Percentiles rank a stretch among this genome's conserved stretches.
Evolutionary conservation across 2,113 vertebrate genomes (phyloP).

Genomic region (Merops nubicus): DNA sequence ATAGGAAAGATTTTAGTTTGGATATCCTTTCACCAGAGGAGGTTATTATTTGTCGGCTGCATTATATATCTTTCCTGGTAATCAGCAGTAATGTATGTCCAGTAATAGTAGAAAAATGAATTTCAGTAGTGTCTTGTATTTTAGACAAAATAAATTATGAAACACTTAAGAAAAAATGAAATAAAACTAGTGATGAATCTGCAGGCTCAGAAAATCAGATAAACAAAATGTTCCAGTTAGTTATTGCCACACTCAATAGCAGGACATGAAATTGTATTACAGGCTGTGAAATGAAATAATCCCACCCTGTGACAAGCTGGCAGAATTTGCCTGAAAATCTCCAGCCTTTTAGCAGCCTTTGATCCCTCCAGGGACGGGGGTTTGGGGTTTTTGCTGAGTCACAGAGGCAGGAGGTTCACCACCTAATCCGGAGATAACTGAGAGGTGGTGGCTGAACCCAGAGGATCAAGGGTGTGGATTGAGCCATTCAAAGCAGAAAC

Average conservation of each 20-base stretch:
- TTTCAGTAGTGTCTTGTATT: conserved; percentile 43
- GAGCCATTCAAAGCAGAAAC: conserved; percentile 29
- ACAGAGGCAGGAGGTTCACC: not conserved
- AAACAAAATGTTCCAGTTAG: conserved; percentile 67
- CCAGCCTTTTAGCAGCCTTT: conserved; percentile 33
- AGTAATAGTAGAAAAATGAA: conserved; percentile 51
- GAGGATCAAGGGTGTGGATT: conserved; percentile 13
- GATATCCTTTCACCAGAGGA: conserved; percentile 34
- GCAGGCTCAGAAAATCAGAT: conserved; percentile 62
- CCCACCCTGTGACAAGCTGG: conserved; percentile 51
- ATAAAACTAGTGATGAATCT: conserved; percentile 56
- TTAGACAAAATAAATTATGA: conserved; percentile 57
- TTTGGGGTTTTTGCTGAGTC: conserved; percentile 48
- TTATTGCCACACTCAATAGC: conserved; percentile 54
- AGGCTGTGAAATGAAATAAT: conserved; percentile 77
- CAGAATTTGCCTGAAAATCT: conserved; percentile 58
- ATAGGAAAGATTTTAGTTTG: conserved; percentile 44
- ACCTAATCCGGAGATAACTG: not conserved
- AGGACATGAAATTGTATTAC: conserved; percentile 73
- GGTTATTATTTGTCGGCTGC: conserved; percentile 62
- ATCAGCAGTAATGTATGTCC: conserved; percentile 54
- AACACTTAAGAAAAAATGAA: conserved; percentile 64
- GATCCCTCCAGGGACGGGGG: not conserved
- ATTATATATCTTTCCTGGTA: conserved; percentile 57
- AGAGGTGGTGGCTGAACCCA: not conserved